Evolutionary conservation across 53 echinoderm and acorn worm genomes (phyloP).

Genomic region (Mesocentrotus franciscanus): DNA sequence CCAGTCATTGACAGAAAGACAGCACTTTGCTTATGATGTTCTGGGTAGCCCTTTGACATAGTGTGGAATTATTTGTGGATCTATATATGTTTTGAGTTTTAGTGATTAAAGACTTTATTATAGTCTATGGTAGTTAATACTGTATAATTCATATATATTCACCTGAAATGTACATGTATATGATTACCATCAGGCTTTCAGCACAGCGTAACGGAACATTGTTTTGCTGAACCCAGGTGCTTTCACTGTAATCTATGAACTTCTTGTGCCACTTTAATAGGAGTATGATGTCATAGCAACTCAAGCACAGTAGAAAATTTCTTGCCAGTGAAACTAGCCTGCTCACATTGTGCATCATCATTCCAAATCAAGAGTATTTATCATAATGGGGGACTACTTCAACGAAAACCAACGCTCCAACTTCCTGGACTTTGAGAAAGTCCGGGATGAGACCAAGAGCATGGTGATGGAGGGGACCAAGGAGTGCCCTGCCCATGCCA

Average conservation of each 20-base stretch:
- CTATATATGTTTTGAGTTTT: neutral
- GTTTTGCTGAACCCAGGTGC: neutral
- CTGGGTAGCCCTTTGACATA: slow-evolving; percentile 3
- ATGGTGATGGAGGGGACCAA: slow-evolving; percentile 61
- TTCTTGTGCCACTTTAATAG: neutral
- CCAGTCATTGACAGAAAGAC: slow-evolving; percentile 61
- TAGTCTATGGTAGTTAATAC: neutral
- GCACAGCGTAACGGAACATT: neutral
- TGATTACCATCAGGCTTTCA: neutral
- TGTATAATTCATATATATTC: no score
- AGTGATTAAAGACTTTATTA: neutral
- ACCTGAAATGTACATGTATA: neutral
- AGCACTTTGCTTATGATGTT: neutral
- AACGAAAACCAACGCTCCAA: slow-evolving; percentile 16
- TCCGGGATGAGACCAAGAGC: slow-evolving; percentile 58
- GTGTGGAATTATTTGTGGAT: neutral
- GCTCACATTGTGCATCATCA: neutral
- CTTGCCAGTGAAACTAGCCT: neutral
- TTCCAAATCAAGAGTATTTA: neutral
- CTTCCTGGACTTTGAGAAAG: slow-evolving; percentile 62
- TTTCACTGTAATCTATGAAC: neutral
- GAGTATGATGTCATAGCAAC: neutral
- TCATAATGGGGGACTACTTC: slow-evolving; percentile 17
- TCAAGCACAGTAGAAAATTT: neutral
- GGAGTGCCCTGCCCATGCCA: slow-evolving; percentile 82